A percentile compares a stretch with the other conserved stretches of the same genome.
Conservation (phyloP, 2,797 vertebrate genomes). For the Myotis daubentonii region DNA sequence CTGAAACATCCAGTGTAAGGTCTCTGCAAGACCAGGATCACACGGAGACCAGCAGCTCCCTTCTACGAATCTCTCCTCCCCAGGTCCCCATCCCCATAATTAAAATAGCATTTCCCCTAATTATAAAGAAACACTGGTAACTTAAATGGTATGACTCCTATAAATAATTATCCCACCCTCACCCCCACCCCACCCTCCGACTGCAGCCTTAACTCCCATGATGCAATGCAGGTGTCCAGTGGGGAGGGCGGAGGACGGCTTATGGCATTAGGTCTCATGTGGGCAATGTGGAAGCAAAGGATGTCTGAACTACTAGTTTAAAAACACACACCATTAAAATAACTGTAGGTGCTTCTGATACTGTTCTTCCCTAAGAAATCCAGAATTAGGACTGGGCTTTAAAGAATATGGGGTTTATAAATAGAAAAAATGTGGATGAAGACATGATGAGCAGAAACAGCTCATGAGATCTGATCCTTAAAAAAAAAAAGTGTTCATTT, state of each 20-base stretch:
- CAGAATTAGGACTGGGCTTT: not conserved
- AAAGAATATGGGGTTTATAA: not conserved
- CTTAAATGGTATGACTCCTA: not conserved
- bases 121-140: not conserved
- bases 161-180: not conserved
- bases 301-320: not conserved
- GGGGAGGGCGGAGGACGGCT: rapidly evolving
- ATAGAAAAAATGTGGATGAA: not conserved
- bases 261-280: not conserved
- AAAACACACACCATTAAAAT: not conserved
- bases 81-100: not conserved
- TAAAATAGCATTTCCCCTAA: not conserved
- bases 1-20: not conserved
- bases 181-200: not conserved
- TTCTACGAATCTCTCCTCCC: not conserved
- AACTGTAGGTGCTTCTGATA: not conserved
- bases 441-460: not conserved
- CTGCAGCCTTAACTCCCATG: not conserved
- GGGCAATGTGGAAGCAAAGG: not conserved
- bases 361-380: not conserved
- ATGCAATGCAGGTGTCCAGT: not conserved
- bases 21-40: not conserved
- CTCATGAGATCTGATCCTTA: not conserved
- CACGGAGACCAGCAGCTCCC: not conserved
- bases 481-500: not conserved